Evolutionary conservation across 1,140 invertebrate species (phyloP).

Genomic region (Cydia fagiglandana): DNA sequence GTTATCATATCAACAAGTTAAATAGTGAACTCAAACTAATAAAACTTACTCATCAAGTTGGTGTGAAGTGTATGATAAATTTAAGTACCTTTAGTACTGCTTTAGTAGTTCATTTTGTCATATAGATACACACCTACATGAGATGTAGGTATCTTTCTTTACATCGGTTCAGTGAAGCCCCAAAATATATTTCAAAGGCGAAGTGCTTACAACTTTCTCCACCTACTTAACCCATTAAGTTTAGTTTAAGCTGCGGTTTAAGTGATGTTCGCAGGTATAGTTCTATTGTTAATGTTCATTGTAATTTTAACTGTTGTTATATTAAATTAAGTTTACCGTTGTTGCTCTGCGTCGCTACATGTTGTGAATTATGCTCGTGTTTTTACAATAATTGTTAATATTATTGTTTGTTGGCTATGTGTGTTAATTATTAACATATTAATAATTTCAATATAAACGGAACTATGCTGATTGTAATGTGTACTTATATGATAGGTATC

Average conservation of each 20-base stretch:
- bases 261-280: constrained; percentile 36
- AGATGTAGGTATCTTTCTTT: constrained; percentile 4
- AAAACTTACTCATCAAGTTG: constrained; percentile 14
- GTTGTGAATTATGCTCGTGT: background rate
- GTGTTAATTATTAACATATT: no score
- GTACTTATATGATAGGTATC: no score
- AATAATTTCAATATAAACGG: no score
- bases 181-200: constrained; percentile 51
- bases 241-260: constrained; percentile 41
- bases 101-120: constrained; percentile 6
- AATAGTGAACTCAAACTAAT: constrained; percentile 1
- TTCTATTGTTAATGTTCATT: constrained; percentile 30
- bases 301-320: constrained; percentile 22
- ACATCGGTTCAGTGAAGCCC: constrained; percentile 37
- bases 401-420: no score
- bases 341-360: background rate
- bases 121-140: constrained; percentile 16
- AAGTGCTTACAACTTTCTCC: constrained; percentile 41
- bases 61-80: constrained; percentile 2
- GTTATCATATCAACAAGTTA: background rate
- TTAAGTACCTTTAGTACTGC: constrained; percentile 18
- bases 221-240: constrained; percentile 49
- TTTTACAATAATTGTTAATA: background rate
- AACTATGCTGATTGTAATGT: no score
- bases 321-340: background rate